Evolutionary conservation across 2,113 vertebrate genomes (phyloP).

Genomic region (Seriola rivoliana): DNA sequence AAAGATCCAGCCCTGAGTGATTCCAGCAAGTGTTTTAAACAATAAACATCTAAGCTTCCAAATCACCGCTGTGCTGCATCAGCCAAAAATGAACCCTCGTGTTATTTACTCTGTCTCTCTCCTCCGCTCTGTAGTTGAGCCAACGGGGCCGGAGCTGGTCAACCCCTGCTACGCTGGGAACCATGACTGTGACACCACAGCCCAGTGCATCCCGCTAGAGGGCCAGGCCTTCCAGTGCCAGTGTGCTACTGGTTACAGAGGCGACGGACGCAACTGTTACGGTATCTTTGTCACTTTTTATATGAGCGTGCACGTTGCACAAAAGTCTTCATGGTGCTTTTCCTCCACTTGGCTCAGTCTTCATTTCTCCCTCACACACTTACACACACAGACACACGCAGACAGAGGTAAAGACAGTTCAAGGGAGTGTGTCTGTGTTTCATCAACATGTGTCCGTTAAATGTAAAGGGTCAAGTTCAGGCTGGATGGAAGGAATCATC

Average conservation of each 20-base stretch:
- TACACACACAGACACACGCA: conserved; percentile 7
- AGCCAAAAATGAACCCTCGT: not conserved
- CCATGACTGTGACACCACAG: conserved; percentile 88
- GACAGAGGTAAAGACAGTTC: conserved; percentile 32
- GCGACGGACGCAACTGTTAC: conserved; percentile 88
- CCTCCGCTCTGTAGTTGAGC: conserved; percentile 62
- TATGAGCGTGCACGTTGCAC: not conserved
- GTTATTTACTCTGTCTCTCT: not conserved
- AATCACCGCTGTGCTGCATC: too few species aligned
- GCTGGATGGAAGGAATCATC: conserved; percentile 44
- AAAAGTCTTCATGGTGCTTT: conserved; percentile 12
- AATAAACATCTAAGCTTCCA: not conserved
- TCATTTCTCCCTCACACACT: not conserved
- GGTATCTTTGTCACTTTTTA: conserved; percentile 76
- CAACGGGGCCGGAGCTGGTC: conserved; percentile 25
- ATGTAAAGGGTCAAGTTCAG: conserved; percentile 40
- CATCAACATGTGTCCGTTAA: conserved; percentile 56
- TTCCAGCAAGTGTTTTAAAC: not conserved
- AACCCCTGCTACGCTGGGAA: conserved; percentile 91
- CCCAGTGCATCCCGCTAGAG: conserved; percentile 87
- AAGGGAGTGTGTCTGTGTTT: conserved; percentile 60
- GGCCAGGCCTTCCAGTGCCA: conserved; percentile 86
- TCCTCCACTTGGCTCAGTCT: conserved; percentile 11
- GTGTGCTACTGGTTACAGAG: conserved; percentile 88
- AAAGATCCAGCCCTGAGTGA: too few species aligned